Base-by-base conservation (phyloP, 2,888 invertebrate genomes). In the Scaptomyza tumidula region DNA sequence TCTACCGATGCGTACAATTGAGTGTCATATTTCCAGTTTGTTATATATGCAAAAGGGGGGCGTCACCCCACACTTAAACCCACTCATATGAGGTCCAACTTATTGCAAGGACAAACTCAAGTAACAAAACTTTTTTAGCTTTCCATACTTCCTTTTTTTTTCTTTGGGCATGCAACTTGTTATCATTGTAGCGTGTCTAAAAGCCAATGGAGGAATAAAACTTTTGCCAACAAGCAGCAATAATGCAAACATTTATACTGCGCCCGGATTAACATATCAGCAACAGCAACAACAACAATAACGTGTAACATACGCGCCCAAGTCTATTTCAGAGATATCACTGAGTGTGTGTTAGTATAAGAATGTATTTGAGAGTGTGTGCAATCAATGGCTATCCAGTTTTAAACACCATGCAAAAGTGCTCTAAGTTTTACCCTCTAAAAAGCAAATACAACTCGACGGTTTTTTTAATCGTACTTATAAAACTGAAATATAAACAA, bases 141-240 rank as follows among this genome's bases (percentile, higher is more conserved):
- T 31, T n/a, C 2, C 4, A 24, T 45, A 16, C 14, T 16, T 44
- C 10, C 33, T 19, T 19, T 19, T 56, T 33, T 45, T 41, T 57
- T 52, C 24, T 43, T 52, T 61, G 64, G 71, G 50, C 71, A 65
- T 73, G 68, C 65, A 85, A 87, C 65, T 84, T 84, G 87, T 84
- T 84, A 84, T 84, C 85, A 86, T 88, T 85, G 88, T 88, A 80
- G 88, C 77, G 84, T 86, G 85, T 83, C 88, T 86, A 80, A 87
- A 70, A 87, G 85, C 87, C 87, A 82, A 82, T 81, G 60, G 62
- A 85, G 80, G 59, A 80, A 72, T 58, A 71, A 78, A 84, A 84
- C 74, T 87, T 87, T 81, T 74, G 66, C 71, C 81, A 76, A 72
- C 60, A 53, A 55, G 14, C 45, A 68, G 44, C 73, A 62, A 56